phyloP scores from a whole-genome alignment of 2,113 vertebrate species.

The Sebastes fasciatus region DNA sequence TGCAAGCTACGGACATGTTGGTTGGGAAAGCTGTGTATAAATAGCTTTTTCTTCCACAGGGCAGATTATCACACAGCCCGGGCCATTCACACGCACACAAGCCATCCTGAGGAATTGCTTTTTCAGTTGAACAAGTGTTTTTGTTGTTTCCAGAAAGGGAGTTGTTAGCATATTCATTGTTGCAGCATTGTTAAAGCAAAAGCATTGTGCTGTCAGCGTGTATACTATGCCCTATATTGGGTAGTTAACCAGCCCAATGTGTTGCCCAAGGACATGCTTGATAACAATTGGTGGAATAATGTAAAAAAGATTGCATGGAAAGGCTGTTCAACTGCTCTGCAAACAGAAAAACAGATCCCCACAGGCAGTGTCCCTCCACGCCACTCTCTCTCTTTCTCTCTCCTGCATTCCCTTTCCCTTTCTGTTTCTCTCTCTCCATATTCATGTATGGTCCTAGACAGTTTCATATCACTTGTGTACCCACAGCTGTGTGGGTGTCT shows the following conservation, averaged over 20 bases:
- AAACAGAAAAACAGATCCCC: constrained; percentile 45
- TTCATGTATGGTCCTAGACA: constrained; percentile 41
- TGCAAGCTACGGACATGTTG: constrained; percentile 47
- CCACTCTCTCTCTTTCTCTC: background rate
- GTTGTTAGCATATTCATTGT: constrained; percentile 59
- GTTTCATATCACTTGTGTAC: constrained; percentile 50
- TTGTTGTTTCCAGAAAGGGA: constrained; percentile 56
- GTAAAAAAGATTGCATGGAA: constrained; percentile 39
- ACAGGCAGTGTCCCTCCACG: constrained; percentile 24
- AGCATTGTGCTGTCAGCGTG: constrained; percentile 46
- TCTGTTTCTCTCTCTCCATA: constrained; percentile 4
- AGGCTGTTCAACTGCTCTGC: constrained; percentile 15
- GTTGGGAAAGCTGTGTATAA: constrained; percentile 32
- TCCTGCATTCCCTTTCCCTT: background rate
- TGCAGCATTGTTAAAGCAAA: constrained; percentile 51
- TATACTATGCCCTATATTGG: constrained; percentile 27
- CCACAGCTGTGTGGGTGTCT: constrained; percentile 50
- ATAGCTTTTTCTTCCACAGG: constrained; percentile 51
- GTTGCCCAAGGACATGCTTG: constrained; percentile 52
- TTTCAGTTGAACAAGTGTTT: constrained; percentile 50
- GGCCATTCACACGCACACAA: constrained; percentile 30
- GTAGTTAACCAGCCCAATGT: constrained; percentile 54
- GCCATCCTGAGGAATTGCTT: constrained; percentile 35
- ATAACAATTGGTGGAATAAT: constrained; percentile 59
- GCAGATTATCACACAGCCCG: constrained; percentile 31